These are phyloP conservation scores for Notothenia coriiceps DNA, from an alignment of 2,113 vertebrate species.

Conservation along the genomic window DNA sequence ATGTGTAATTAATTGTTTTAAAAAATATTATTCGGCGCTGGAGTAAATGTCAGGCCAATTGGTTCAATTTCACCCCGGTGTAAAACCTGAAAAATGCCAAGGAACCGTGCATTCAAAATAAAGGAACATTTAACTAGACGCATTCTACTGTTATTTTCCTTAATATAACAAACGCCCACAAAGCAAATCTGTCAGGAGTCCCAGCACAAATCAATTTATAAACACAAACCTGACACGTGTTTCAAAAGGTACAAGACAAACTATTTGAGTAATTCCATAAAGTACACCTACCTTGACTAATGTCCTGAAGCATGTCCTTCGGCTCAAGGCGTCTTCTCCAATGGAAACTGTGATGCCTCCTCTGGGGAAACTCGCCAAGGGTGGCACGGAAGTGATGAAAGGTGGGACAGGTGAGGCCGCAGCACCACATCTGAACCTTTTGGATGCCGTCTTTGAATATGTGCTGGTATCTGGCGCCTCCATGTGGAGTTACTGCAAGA, in stretches of 20 bases:
- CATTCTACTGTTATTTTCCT: too few relatives aligned
- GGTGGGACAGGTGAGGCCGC: conserved; percentile 23
- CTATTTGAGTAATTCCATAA: background rate
- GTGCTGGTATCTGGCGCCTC: conserved; percentile 23
- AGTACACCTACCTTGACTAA: conserved; percentile 25
- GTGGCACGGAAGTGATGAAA: background rate
- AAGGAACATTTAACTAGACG: background rate
- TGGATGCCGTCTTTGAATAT: fast-evolving
- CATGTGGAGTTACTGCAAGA: background rate
- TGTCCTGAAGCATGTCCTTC: background rate
- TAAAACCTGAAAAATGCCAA: too few relatives aligned
- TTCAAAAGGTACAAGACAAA: background rate
- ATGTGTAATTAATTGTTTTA: too few relatives aligned
- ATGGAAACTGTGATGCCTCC: conserved; percentile 25
- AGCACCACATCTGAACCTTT: background rate
- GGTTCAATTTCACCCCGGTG: too few relatives aligned
- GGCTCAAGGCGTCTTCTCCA: background rate
- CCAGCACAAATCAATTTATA: conserved; percentile 7
- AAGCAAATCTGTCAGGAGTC: background rate
- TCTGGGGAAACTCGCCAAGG: conserved; percentile 1
- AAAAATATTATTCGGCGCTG: too few relatives aligned
- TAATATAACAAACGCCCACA: too few relatives aligned
- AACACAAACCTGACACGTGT: background rate
- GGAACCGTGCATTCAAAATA: background rate
- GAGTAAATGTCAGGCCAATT: too few relatives aligned